Conservation (phyloP, 2,113 vertebrate genomes). For the Urocitellus parryii region DNA sequence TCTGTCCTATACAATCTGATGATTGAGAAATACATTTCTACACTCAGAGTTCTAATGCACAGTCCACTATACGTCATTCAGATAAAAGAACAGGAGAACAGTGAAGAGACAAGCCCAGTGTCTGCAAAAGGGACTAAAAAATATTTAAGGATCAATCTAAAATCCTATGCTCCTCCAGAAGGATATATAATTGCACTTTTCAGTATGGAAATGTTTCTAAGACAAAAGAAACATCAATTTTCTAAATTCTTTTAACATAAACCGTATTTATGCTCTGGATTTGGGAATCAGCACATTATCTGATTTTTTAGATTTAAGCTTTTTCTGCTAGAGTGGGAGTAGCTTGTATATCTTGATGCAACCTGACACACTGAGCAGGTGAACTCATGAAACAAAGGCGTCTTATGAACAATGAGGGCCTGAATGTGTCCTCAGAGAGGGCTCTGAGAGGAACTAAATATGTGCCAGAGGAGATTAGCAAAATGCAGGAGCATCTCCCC, state of each 20-base stretch:
- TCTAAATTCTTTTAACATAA: neutral
- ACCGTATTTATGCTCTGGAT: neutral
- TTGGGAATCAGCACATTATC: neutral
- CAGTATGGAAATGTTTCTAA: slow-evolving; percentile 6
- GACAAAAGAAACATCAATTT: neutral
- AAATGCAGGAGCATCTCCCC: neutral
- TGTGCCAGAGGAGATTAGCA: neutral
- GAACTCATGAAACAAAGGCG: neutral
- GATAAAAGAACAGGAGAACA: neutral
- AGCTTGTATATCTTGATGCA: neutral
- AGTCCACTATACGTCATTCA: neutral
- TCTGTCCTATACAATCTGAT: neutral
- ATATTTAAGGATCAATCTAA: neutral
- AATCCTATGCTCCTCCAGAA: neutral
- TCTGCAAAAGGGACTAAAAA: neutral
- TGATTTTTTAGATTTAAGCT: slow-evolving; percentile 40
- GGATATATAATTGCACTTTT: neutral
- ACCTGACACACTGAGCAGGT: neutral
- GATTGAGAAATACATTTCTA: neutral
- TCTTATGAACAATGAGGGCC: neutral
- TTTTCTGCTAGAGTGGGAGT: neutral
- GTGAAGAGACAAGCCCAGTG: neutral
- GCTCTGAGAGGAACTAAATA: neutral
- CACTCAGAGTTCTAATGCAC: neutral
- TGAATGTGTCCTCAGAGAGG: neutral